A percentile compares a stretch with the other conserved stretches of the same genome.
These are phyloP conservation scores for Campoplex nolae DNA, from an alignment of 2,888 invertebrate species.

Conservation along the genomic window DNA sequence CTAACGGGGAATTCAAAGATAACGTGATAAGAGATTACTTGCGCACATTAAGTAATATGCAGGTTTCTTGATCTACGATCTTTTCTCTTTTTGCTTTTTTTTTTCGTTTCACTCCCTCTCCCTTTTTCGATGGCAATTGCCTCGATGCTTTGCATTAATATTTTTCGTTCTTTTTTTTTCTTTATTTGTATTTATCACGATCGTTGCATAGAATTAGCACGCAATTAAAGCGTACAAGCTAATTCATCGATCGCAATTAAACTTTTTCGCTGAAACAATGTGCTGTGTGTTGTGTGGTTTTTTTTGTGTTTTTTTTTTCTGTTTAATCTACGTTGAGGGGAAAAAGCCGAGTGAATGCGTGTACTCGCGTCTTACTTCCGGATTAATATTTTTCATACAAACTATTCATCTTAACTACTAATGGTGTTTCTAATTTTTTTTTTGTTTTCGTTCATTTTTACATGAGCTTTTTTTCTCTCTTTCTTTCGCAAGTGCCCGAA, in stretches of 20 bases:
- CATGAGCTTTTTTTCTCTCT: not conserved
- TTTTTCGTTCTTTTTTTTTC: conserved; percentile 6
- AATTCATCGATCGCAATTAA: conserved; percentile 48
- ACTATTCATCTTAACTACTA: conserved; percentile 66
- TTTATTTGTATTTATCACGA: conserved; percentile 31
- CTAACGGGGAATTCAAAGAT: conserved; percentile 85
- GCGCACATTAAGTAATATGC: conserved; percentile 65
- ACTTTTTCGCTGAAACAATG: conserved; percentile 82
- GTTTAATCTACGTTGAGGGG: conserved; percentile 84
- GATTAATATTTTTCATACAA: conserved; percentile 65
- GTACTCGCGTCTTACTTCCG: conserved; percentile 70
- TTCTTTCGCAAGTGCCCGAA: conserved; percentile 72
- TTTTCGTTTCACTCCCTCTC: conserved; percentile 41
- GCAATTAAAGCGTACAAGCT: conserved; percentile 42
- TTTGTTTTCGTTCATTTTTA: not conserved
- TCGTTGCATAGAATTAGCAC: conserved; percentile 44
- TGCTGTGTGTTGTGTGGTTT: conserved; percentile 69
- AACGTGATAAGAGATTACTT: conserved; percentile 80
- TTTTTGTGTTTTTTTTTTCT: conserved; percentile 46
- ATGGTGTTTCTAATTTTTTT: conserved; percentile 15
- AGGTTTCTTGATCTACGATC: conserved; percentile 65
- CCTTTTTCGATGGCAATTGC: conserved; percentile 46
- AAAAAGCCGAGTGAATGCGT: conserved; percentile 84
- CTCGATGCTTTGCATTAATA: conserved; percentile 43
- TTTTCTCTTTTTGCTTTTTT: conserved; percentile 58